Percentiles rank a stretch among this genome's conserved stretches.
Evolutionary conservation across 1,140 invertebrate species (phyloP).

Genomic region (Drosophila pruinosa): DNA sequence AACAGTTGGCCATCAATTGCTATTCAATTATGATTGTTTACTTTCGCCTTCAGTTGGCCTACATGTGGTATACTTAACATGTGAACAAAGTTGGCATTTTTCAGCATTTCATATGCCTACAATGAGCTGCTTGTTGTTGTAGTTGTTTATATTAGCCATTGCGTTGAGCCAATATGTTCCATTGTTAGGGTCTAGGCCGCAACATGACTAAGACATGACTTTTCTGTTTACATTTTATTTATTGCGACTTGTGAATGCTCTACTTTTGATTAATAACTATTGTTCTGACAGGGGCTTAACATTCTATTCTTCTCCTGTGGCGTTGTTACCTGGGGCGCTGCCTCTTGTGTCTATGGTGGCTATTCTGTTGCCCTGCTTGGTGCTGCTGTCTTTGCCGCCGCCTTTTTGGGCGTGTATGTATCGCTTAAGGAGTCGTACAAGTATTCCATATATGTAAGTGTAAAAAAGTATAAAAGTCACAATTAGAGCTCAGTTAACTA

Average conservation of each 20-base stretch:
- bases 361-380: slow-evolving; percentile 54
- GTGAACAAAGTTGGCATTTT: slow-evolving; percentile 28
- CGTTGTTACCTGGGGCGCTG: slow-evolving; percentile 67
- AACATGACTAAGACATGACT: not conserved
- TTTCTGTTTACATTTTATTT: not conserved
- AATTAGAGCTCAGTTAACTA: not conserved
- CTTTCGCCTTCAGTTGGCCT: slow-evolving; percentile 22
- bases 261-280: not conserved
- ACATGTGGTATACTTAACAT: slow-evolving; percentile 38
- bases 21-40: slow-evolving; percentile 29
- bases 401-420: slow-evolving; percentile 65
- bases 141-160: not conserved
- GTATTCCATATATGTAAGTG: slow-evolving; percentile 66
- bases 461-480: not conserved
- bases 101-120: not conserved
- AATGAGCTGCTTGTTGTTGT: not conserved
- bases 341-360: slow-evolving; percentile 52
- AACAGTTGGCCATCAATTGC: slow-evolving; percentile 22
- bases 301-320: slow-evolving; percentile 74
- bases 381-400: slow-evolving; percentile 35
- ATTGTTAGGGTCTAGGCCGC: not conserved
- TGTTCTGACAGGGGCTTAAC: slow-evolving; percentile 44
- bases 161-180: not conserved
- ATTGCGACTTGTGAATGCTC: not conserved
- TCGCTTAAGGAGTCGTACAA: slow-evolving; percentile 64